Percentiles rank a stretch among this genome's conserved stretches.
These are phyloP conservation scores for Bombycilla garrulus DNA, from an alignment of 2,113 vertebrate species.

Conservation along the genomic window DNA sequence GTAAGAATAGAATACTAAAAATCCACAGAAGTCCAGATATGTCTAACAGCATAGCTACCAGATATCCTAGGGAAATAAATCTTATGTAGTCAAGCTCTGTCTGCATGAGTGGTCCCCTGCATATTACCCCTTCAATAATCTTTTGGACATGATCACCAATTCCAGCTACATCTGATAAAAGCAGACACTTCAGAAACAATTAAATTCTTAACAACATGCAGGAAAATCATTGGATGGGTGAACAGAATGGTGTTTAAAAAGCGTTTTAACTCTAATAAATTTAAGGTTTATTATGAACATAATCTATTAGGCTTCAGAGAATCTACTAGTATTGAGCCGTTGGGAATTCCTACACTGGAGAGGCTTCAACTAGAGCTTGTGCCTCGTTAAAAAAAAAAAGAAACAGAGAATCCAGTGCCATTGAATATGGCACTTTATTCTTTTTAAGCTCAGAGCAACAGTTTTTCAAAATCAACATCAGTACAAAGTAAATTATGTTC, in stretches of 20 bases:
- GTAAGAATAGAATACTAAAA: neutral
- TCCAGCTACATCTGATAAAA: neutral
- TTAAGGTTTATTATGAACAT: neutral
- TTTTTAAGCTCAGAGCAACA: neutral
- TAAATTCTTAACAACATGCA: neutral
- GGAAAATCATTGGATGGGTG: neutral
- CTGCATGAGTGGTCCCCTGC: neutral
- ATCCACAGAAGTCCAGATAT: neutral
- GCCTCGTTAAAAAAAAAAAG: slow-evolving; percentile 12
- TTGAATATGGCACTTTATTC: neutral
- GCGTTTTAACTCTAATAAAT: neutral
- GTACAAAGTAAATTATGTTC: neutral
- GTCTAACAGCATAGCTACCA: neutral
- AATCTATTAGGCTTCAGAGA: neutral
- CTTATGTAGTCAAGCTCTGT: neutral
- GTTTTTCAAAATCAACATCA: neutral
- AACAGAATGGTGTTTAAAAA: neutral
- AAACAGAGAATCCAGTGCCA: neutral
- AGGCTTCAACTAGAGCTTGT: neutral
- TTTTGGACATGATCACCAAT: neutral
- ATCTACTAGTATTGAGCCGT: neutral
- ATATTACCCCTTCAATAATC: neutral
- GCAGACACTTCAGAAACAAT: neutral
- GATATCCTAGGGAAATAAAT: neutral
- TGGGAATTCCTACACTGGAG: neutral